Conservation (phyloP, 2,113 vertebrate species). For the Hyaena hyaena region DNA sequence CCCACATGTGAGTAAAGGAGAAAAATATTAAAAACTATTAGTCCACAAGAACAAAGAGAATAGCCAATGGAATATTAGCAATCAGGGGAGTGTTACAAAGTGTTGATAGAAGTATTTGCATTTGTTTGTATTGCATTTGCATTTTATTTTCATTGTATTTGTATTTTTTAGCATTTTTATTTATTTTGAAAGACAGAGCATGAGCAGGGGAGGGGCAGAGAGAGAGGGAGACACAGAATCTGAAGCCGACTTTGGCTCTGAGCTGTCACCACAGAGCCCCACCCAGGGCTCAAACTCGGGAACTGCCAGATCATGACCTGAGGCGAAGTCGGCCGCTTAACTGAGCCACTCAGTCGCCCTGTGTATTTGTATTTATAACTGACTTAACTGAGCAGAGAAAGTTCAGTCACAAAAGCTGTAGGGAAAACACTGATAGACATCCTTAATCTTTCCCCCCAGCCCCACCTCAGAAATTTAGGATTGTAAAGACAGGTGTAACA, state of each 20-base stretch:
- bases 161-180: background rate
- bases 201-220: too few species aligned
- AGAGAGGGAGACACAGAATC: too few species aligned
- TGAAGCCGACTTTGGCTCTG: too few species aligned
- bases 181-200: too few species aligned
- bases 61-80: background rate
- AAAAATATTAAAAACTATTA: background rate
- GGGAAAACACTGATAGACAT: background rate
- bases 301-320: too few species aligned
- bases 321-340: too few species aligned
- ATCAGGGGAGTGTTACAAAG: background rate
- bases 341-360: too few species aligned
- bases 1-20: background rate
- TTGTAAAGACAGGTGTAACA: background rate
- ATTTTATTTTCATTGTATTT: background rate
- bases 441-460: background rate
- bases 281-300: too few species aligned
- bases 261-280: too few species aligned
- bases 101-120: background rate
- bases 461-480: background rate
- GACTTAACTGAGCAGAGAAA: background rate
- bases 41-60: background rate
- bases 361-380: background rate
- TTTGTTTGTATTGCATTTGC: background rate
- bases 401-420: background rate